Conservation (phyloP, 2,888 invertebrate genomes). For the Conchocele bisecta region DNA sequence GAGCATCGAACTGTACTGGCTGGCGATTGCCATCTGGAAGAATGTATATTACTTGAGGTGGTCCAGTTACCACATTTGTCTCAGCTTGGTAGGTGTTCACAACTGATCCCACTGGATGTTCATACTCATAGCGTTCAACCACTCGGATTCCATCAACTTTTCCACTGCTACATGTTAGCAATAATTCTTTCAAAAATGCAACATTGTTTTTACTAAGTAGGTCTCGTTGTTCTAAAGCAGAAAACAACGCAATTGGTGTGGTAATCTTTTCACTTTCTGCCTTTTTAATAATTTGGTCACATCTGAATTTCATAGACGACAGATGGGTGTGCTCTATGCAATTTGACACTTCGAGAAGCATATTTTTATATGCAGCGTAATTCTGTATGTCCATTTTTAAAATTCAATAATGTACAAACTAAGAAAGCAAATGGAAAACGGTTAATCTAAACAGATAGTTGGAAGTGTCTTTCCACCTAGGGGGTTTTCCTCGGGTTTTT, state of each 20-base stretch:
- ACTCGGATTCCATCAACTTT: slow-evolving; percentile 60
- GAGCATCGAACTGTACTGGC: too few relatives aligned
- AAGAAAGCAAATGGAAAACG: too few relatives aligned
- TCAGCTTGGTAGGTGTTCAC: too few relatives aligned
- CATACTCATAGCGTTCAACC: slow-evolving; percentile 53
- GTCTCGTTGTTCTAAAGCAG: slow-evolving; percentile 67
- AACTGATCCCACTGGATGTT: too few relatives aligned
- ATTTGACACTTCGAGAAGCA: slow-evolving; percentile 58
- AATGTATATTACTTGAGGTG: too few relatives aligned
- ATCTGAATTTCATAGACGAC: slow-evolving; percentile 57
- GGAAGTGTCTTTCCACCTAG: too few relatives aligned
- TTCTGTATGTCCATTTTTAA: not conserved
- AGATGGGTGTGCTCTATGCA: slow-evolving; percentile 57
- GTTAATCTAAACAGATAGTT: too few relatives aligned
- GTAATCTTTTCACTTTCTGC: slow-evolving; percentile 63
- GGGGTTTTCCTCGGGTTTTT: too few relatives aligned
- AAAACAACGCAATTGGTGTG: slow-evolving; percentile 59
- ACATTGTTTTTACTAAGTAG: slow-evolving; percentile 50
- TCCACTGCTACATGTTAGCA: slow-evolving; percentile 56
- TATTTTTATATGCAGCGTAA: slow-evolving; percentile 43
- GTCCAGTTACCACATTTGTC: too few relatives aligned
- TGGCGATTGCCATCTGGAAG: too few relatives aligned
- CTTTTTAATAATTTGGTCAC: slow-evolving; percentile 57
- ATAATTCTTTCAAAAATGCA: slow-evolving; percentile 54
- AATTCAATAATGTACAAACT: too few relatives aligned